Evolutionary conservation across 2,797 vertebrate species (phyloP).

Genomic region (Sciurus carolinensis): DNA sequence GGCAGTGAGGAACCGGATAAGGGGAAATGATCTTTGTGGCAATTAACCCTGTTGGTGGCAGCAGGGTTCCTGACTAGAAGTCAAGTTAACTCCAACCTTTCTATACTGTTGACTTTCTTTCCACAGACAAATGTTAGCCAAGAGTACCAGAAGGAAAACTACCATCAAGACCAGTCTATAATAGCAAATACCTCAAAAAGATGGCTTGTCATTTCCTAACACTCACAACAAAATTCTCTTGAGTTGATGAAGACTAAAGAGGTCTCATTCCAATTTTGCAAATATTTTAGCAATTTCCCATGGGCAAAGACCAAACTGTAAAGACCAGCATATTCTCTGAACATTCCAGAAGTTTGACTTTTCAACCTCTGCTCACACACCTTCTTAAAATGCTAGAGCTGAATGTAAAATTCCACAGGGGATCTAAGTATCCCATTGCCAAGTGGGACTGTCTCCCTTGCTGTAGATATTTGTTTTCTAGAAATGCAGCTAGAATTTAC

Average conservation of each 20-base stretch:
- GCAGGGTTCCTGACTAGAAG: background rate
- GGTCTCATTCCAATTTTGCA: background rate
- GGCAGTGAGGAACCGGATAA: background rate
- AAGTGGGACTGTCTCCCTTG: background rate
- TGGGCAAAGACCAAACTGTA: background rate
- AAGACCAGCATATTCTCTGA: constrained; percentile 2
- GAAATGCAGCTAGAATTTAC: constrained; percentile 11
- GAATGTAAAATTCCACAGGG: background rate
- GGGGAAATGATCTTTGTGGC: background rate
- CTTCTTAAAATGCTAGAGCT: background rate
- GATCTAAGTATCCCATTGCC: background rate
- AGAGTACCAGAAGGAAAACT: background rate
- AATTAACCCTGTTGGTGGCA: background rate
- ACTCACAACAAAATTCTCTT: background rate
- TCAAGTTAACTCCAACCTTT: background rate
- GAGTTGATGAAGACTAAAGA: background rate
- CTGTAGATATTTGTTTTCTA: constrained; percentile 15
- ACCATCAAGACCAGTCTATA: background rate
- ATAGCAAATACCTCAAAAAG: background rate
- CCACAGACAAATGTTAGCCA: background rate
- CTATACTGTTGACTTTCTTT: background rate
- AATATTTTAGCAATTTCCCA: background rate
- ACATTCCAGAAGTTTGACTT: constrained; percentile 42
- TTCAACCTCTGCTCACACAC: background rate
- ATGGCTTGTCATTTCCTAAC: constrained; percentile 7